A percentile compares a stretch with the other conserved stretches of the same genome.
These are phyloP conservation scores for Merluccius polli DNA, from an alignment of 2,797 vertebrate species.

Conservation along the genomic window DNA sequence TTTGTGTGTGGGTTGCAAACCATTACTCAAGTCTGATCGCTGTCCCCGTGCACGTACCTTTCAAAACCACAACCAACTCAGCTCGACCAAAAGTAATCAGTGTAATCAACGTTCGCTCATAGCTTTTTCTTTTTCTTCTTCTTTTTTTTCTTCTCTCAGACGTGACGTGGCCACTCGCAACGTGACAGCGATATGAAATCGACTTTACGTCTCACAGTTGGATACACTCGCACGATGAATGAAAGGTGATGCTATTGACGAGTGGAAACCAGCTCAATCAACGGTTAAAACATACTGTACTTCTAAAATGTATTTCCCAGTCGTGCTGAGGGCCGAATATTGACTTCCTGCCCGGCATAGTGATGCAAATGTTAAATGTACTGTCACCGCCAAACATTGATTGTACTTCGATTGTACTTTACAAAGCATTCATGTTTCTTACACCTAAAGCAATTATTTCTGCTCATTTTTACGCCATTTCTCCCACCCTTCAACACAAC, in stretches of 20 bases:
- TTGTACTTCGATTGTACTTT: constrained; percentile 32
- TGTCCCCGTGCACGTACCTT: background rate
- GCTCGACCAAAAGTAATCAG: background rate
- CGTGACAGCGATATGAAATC: constrained; percentile 41
- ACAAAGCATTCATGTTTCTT: constrained; percentile 13
- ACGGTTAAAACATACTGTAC: constrained; percentile 31
- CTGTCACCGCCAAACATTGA: constrained; percentile 15
- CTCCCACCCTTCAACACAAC: background rate
- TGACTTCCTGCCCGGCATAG: constrained; percentile 41
- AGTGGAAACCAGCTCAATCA: constrained; percentile 21
- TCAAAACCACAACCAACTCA: background rate
- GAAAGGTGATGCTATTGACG: constrained; percentile 43
- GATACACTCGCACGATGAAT: constrained; percentile 39
- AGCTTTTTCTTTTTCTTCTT: background rate
- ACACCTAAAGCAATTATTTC: constrained; percentile 20
- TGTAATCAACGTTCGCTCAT: background rate
- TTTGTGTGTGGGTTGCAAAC: constrained; percentile 12
- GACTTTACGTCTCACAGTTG: constrained; percentile 38
- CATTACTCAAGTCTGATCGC: constrained; percentile 23
- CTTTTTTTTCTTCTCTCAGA: constrained; percentile 14
- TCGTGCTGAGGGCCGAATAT: constrained; percentile 24
- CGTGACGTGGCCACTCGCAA: constrained; percentile 29
- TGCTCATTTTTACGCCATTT: constrained; percentile 18
- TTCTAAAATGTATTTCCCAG: constrained; percentile 37
- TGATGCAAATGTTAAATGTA: constrained; percentile 43